Conservation (phyloP, 2,888 invertebrate species). For the Lepidocyrtinus sp. region DNA sequence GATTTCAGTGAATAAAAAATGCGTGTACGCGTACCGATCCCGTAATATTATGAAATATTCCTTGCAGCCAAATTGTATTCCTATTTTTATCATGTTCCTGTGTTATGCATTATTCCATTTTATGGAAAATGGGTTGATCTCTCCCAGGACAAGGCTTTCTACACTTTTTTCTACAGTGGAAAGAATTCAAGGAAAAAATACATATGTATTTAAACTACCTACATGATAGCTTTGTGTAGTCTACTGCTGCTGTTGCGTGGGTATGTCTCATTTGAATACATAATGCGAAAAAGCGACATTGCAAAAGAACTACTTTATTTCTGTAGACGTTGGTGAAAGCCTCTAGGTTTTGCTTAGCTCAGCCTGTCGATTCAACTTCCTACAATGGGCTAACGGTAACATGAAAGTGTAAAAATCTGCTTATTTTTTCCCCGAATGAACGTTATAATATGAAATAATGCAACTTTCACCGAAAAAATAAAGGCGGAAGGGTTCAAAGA, state of each 20-base stretch:
- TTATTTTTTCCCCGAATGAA: neutral
- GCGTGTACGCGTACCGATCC: neutral
- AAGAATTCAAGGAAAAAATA: constrained; percentile 1
- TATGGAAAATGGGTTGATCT: constrained; percentile 7
- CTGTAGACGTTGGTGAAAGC: too few species aligned
- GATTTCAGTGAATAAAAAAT: neutral
- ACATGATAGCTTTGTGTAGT: neutral
- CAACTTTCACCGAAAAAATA: too few species aligned
- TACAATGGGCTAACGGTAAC: too few species aligned
- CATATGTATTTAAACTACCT: constrained; percentile 7
- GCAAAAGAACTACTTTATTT: too few species aligned
- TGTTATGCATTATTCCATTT: neutral
- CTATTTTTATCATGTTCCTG: constrained; percentile 10
- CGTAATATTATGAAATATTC: neutral
- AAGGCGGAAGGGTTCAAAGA: constrained; percentile 4
- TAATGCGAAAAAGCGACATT: constrained; percentile 8
- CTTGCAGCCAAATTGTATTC: neutral
- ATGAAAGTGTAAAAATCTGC: too few species aligned
- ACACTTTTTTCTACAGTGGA: constrained; percentile 1
- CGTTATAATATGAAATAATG: constrained; percentile 5
- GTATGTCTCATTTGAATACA: constrained; percentile 4
- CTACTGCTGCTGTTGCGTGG: neutral
- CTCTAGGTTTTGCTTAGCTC: too few species aligned
- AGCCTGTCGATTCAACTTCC: too few species aligned
- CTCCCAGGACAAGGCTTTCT: neutral